These are phyloP conservation scores for Eretmocerus hayati DNA, from an alignment of 2,888 invertebrate genomes.

Conservation along the genomic window DNA sequence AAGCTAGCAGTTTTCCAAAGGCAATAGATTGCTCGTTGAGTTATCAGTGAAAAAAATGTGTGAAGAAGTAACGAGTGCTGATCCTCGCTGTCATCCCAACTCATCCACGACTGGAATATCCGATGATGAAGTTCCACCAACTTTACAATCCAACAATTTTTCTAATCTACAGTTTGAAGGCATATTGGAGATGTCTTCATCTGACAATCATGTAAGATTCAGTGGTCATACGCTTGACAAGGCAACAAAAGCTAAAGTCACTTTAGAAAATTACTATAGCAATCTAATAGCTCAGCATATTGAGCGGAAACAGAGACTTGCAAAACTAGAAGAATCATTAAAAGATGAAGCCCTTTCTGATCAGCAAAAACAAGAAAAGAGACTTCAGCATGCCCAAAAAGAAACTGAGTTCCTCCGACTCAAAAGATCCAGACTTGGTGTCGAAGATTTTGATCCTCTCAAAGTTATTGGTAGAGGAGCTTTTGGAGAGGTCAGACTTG, in stretches of 20 bases:
- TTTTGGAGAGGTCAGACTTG: constrained; percentile 92
- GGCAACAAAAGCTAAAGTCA: constrained; percentile 92
- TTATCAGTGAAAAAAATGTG: too few species aligned
- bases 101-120: neutral
- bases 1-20: too few species aligned
- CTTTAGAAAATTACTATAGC: constrained; percentile 98
- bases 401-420: constrained; percentile 97
- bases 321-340: constrained; percentile 92
- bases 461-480: constrained; percentile 94
- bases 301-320: constrained; percentile 90
- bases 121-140: constrained; percentile 12
- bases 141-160: constrained; percentile 13
- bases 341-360: constrained; percentile 92
- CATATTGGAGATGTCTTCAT: constrained; percentile 78
- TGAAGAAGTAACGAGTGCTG: constrained; percentile 12
- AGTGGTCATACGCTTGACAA: constrained; percentile 97
- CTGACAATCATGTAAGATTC: constrained; percentile 81
- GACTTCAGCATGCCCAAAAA: constrained; percentile 93
- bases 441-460: constrained; percentile 96
- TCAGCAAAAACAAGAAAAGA: constrained; percentile 88
- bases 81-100: constrained; percentile 6
- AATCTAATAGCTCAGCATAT: constrained; percentile 96
- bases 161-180: constrained; percentile 46
- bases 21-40: too few species aligned
- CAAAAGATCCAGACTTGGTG: constrained; percentile 90